Evolutionary conservation across 2,113 vertebrate genomes (phyloP).

Genomic region (Chauna torquata): DNA sequence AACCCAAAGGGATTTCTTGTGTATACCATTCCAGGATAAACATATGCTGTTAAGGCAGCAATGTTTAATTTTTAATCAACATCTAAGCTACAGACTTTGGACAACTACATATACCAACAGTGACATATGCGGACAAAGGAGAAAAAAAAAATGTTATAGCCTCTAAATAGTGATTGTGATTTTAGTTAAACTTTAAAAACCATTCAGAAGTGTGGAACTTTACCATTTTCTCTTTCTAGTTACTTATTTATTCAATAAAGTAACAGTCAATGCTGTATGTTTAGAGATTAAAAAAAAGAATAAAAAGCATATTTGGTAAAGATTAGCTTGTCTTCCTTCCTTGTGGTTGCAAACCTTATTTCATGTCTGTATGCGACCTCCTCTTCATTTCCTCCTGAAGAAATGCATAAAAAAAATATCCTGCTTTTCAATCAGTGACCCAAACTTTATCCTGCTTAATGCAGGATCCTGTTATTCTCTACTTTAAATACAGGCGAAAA

Average conservation of each 20-base stretch:
- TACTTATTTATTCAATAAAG: conserved; percentile 12
- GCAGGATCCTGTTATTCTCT: neutral
- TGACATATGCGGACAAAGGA: neutral
- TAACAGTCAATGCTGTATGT: neutral
- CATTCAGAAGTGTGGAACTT: neutral
- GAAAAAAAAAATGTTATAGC: neutral
- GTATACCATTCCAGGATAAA: neutral
- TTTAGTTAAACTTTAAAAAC: conserved; percentile 45
- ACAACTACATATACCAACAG: neutral
- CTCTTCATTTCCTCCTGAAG: neutral
- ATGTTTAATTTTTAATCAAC: neutral
- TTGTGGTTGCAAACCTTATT: neutral
- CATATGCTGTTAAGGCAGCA: neutral
- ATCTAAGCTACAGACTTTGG: conserved; percentile 23
- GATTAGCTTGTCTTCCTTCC: neutral
- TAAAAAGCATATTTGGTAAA: neutral
- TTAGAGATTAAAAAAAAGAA: neutral
- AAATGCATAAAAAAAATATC: neutral
- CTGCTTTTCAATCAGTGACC: neutral
- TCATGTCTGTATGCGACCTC: neutral
- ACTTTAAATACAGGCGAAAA: conserved; percentile 12
- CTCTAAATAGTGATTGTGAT: neutral
- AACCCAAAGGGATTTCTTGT: neutral
- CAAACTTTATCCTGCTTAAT: conserved; percentile 5
- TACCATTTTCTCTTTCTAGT: neutral